These are phyloP conservation scores for Oophaga sylvatica DNA, from an alignment of 2,797 vertebrate species.

Conservation along the genomic window DNA sequence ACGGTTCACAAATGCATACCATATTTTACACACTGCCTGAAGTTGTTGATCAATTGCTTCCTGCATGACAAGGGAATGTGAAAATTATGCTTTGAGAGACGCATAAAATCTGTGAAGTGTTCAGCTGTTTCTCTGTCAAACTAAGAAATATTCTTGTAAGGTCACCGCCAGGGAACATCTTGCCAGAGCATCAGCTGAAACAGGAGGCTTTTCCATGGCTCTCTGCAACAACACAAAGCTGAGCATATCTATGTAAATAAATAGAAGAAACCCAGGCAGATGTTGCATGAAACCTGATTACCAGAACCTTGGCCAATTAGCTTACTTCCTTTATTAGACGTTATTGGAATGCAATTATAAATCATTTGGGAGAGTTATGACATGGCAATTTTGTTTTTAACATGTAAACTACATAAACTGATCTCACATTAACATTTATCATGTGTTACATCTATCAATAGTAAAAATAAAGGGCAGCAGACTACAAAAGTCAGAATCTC, in stretches of 20 bases:
- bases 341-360: background rate
- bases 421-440: background rate
- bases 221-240: conserved; percentile 35
- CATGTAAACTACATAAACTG: background rate
- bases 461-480: background rate
- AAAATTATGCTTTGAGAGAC: conserved; percentile 59
- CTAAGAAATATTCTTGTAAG: conserved; percentile 57
- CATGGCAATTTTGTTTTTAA: background rate
- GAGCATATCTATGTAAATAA: conserved; percentile 24
- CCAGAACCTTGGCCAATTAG: conserved; percentile 2
- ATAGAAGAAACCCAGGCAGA: conserved; percentile 33
- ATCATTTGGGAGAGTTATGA: background rate
- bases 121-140: conserved; percentile 59
- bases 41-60: conserved; percentile 63
- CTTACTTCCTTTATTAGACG: conserved; percentile 21
- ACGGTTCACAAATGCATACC: conserved; percentile 53
- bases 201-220: conserved; percentile 36
- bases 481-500: background rate
- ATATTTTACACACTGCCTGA: conserved; percentile 60
- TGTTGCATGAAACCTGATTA: conserved; percentile 36
- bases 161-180: conserved; percentile 54
- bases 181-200: conserved; percentile 61
- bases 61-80: conserved; percentile 59
- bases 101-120: conserved; percentile 58
- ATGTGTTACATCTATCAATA: background rate